Conservation (phyloP, 2,113 vertebrate genomes). For the Panthera leo region DNA sequence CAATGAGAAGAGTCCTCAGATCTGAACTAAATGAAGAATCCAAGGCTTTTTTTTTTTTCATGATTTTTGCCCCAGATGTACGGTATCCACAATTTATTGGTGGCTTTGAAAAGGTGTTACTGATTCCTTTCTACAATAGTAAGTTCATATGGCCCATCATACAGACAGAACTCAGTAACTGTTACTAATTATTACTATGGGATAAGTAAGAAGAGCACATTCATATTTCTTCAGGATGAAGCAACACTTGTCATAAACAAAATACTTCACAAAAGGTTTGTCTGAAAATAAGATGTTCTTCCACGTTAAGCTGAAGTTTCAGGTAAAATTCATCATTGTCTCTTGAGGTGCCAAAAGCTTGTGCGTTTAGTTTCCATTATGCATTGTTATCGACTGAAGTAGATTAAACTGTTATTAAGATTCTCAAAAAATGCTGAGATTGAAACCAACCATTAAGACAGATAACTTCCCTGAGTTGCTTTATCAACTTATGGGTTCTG, state of each 20-base stretch:
- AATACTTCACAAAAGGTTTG: neutral
- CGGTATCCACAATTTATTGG: neutral
- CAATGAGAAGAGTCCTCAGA: neutral
- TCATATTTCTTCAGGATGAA: constrained; percentile 16
- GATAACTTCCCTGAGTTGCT: neutral
- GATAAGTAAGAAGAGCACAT: neutral
- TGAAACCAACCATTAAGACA: neutral
- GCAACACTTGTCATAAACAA: neutral
- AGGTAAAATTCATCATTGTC: neutral
- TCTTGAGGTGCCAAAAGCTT: neutral
- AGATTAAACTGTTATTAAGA: neutral
- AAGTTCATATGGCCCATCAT: neutral
- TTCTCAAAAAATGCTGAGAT: neutral
- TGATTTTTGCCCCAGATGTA: neutral
- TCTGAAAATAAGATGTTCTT: neutral
- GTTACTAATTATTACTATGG: neutral
- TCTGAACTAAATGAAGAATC: neutral
- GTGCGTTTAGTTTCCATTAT: neutral
- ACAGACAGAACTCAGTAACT: neutral
- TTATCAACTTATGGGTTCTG: neutral
- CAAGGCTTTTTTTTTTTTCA: neutral
- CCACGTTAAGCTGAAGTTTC: neutral
- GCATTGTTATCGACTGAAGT: neutral
- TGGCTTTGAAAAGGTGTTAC: neutral
- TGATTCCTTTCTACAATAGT: neutral